Conservation (phyloP, 2,888 invertebrate genomes). For the Podotricha telesiphe region DNA sequence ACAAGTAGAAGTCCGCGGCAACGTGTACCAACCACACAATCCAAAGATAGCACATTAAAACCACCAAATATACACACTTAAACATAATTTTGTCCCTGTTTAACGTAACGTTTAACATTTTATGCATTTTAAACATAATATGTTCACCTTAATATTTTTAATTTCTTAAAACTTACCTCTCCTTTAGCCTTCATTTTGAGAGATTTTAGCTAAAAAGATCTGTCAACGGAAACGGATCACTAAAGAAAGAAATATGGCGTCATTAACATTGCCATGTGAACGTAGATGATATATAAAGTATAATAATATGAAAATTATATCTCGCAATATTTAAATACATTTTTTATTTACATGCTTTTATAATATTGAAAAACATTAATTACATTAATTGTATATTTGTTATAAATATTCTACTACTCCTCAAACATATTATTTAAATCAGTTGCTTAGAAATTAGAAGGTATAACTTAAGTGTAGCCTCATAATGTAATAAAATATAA, state of each 20-base stretch:
- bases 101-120: neutral
- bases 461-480: too few relatives aligned
- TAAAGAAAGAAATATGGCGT: slow-evolving; percentile 52
- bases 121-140: slow-evolving; percentile 4
- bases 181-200: slow-evolving; percentile 94
- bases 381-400: too few relatives aligned
- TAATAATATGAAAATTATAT: too few relatives aligned
- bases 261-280: slow-evolving; percentile 20
- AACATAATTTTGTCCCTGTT: neutral
- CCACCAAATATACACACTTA: slow-evolving; percentile 10
- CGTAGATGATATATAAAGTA: slow-evolving; percentile 1
- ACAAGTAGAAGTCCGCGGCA: slow-evolving; percentile 55
- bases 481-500: too few relatives aligned
- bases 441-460: too few relatives aligned
- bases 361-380: too few relatives aligned
- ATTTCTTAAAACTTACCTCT: slow-evolving; percentile 84
- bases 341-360: too few relatives aligned
- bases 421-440: too few relatives aligned
- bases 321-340: too few relatives aligned
- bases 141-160: slow-evolving; percentile 28
- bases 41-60: slow-evolving; percentile 25
- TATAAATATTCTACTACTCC: too few relatives aligned
- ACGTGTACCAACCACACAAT: slow-evolving; percentile 64
- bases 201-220: slow-evolving; percentile 77
- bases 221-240: slow-evolving; percentile 79